phyloP scores from a whole-genome alignment of 2,113 vertebrate genomes.

The Meleagris gallopavo region DNA sequence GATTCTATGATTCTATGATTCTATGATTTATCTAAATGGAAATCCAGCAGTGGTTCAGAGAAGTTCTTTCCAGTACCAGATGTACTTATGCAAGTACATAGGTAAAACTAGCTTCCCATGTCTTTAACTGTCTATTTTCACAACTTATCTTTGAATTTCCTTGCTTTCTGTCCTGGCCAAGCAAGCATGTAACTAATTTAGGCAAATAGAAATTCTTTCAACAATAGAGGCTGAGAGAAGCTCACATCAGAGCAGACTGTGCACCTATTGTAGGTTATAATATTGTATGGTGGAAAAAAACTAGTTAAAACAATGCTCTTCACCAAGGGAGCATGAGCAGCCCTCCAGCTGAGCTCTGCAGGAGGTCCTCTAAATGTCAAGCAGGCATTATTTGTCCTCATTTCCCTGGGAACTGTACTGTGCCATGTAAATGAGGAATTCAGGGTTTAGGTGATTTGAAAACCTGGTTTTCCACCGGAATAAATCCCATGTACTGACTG shows the following conservation, averaged over 20 bases:
- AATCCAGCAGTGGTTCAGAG: neutral
- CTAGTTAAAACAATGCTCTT: neutral
- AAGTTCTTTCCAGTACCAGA: neutral
- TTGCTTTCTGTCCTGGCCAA: neutral
- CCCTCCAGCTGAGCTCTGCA: neutral
- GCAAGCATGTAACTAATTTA: neutral
- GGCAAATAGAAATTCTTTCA: neutral
- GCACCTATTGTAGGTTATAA: neutral
- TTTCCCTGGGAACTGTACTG: neutral
- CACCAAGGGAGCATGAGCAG: neutral
- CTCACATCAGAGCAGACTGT: neutral
- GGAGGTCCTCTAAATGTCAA: neutral
- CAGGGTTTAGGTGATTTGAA: neutral
- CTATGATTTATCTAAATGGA: neutral
- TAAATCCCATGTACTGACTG: rapidly evolving
- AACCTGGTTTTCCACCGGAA: neutral
- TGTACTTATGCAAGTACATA: neutral
- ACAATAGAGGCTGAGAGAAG: neutral
- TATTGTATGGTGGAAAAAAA: neutral
- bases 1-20: too few species aligned
- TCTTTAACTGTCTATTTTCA: neutral
- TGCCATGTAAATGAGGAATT: neutral
- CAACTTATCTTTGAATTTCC: neutral
- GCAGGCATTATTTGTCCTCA: neutral
- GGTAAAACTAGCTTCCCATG: neutral